Base-by-base conservation (phyloP, 2,888 invertebrate species). In the Chaetoderma sp. region DNA sequence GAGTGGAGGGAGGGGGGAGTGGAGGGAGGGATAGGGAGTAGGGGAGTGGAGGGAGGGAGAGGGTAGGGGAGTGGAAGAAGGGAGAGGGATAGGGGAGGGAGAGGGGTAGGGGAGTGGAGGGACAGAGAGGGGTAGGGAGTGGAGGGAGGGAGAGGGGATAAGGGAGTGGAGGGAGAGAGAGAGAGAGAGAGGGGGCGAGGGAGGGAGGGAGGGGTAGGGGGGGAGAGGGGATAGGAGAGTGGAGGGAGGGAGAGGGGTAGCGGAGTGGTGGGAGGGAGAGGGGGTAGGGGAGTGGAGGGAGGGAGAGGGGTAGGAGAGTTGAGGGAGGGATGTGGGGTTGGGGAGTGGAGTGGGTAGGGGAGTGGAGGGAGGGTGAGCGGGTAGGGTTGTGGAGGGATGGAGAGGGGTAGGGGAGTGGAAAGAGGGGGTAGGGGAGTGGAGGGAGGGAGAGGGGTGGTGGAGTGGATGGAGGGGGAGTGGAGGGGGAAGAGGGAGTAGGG, bases 121-220 rank as follows among this genome's bases (percentile, higher is more conserved):
- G 50, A 57, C 33, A 52, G 57, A 57, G 42, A 56, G 56, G 45
- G 50, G 58, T 44, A 57, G 57, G 6, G 27, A 57, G 55, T 21
- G 33, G 18, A 1, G 44, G 42, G 2, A 42, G 57, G n/a, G 28
- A n/a, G n/a, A n/a, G n/a, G n/a, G n/a, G n/a, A n/a, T n/a, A n/a
- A n/a, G 63, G 18, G 56, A 50, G 60, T 32, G 60, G 44, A 60
- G 55, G 60, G 60, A 64, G 60, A 60, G 47, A 59, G 44, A 60
- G 54, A 60, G 61, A 47, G 60, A 64, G 21, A 50, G 36, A 42
- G 62, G 54, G 25, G 49, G 44, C 13, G 65, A 28, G 36, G 36
- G 55, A 55, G 16, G 6, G 49, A 25, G 49, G 21, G 4, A 3
- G 4, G 23, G 1, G 13, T 8, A 18, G 36, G 10, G 5, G 16